Evolutionary conservation across 2,888 invertebrate genomes (phyloP).

Genomic region (Petrolisthes manimaculis): DNA sequence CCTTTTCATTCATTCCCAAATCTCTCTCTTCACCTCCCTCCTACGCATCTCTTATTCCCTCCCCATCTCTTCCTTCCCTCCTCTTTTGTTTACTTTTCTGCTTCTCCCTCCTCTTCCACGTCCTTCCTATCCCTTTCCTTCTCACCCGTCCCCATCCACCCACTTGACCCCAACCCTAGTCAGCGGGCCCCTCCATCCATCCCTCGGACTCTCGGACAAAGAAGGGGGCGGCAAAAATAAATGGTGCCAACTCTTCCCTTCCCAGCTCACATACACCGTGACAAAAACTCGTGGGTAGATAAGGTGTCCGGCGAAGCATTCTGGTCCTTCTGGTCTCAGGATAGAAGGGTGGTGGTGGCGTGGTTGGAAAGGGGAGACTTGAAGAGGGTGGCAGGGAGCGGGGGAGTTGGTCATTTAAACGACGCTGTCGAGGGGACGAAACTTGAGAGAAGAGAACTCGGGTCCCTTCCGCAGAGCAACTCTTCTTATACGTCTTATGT

Average conservation of each 20-base stretch:
- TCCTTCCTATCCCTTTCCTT: neutral
- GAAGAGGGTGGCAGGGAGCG: conserved; percentile 19
- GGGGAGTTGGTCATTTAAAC: conserved; percentile 39
- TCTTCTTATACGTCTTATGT: neutral
- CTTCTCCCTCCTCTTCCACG: neutral
- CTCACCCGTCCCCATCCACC: neutral
- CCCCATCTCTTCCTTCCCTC: neutral
- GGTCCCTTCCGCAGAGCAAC: conserved; percentile 10
- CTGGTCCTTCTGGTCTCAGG: conserved; percentile 12
- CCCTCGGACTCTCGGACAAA: conserved; percentile 30
- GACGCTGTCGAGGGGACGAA: conserved; percentile 21
- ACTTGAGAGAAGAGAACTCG: conserved; percentile 32
- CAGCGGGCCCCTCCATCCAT: neutral
- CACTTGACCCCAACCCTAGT: neutral
- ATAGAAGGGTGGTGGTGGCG: conserved; percentile 9
- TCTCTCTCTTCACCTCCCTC: neutral
- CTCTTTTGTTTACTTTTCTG: neutral
- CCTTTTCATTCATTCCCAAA: neutral
- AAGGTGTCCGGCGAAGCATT: conserved; percentile 3
- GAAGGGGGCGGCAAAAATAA: conserved; percentile 37
- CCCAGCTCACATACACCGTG: conserved; percentile 44
- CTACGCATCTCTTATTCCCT: neutral
- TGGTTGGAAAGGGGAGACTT: neutral
- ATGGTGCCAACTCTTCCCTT: conserved; percentile 28
- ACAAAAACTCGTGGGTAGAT: conserved; percentile 27